phyloP scores from a whole-genome alignment of 2,113 vertebrate species.

The Fulica atra region DNA sequence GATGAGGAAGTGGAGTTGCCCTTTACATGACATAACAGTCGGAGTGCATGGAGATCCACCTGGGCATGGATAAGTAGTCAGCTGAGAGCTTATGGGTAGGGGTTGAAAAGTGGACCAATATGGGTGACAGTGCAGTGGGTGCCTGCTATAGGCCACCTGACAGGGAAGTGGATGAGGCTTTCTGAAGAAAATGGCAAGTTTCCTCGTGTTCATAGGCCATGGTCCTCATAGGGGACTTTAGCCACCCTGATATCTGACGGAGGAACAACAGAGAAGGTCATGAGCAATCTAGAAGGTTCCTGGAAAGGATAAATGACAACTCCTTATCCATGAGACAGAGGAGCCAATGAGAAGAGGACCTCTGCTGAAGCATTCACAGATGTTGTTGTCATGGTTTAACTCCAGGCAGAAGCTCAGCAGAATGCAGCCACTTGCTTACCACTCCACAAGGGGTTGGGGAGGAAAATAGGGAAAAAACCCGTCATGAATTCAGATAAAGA shows the following conservation, averaged over 20 bases:
- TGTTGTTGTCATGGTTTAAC: too few relatives aligned
- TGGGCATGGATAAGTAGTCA: neutral
- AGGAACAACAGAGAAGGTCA: neutral
- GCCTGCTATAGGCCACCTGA: neutral
- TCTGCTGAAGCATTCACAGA: neutral
- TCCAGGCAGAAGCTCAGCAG: too few relatives aligned
- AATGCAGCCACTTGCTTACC: too few relatives aligned
- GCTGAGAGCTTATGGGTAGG: neutral
- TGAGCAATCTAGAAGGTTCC: neutral
- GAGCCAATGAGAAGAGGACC: neutral
- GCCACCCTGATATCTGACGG: neutral
- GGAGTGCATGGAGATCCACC: neutral
- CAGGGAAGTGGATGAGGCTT: neutral
- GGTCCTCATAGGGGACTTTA: neutral
- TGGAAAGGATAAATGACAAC: neutral
- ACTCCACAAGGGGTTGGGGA: too few relatives aligned
- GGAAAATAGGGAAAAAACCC: too few relatives aligned
- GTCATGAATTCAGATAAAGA: too few relatives aligned
- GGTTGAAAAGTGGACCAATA: neutral
- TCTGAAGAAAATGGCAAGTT: neutral
- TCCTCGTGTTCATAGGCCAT: neutral
- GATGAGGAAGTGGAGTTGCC: neutral
- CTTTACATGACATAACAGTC: neutral
- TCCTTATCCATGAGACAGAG: neutral
- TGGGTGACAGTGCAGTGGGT: neutral